These are phyloP conservation scores for Lates calcarifer DNA, from an alignment of 2,113 vertebrate genomes.

Conservation along the genomic window DNA sequence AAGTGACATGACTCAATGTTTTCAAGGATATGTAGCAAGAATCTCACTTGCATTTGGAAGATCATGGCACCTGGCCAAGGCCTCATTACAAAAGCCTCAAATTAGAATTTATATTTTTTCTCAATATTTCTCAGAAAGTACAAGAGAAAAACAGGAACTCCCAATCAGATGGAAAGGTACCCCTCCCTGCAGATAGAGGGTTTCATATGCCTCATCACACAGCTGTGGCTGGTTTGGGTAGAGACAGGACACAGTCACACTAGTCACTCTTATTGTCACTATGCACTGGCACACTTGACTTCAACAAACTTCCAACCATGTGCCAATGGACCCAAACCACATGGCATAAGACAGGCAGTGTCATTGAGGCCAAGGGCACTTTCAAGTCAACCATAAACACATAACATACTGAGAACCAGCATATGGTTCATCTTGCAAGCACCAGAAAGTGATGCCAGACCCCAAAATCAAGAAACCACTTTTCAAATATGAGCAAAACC, in stretches of 20 bases:
- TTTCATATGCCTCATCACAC: slow-evolving; percentile 66
- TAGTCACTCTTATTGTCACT: slow-evolving; percentile 1
- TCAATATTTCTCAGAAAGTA: slow-evolving; percentile 71
- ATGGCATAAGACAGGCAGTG: slow-evolving; percentile 15
- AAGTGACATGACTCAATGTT: slow-evolving; percentile 47
- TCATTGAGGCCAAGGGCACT: slow-evolving; percentile 6
- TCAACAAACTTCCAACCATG: slow-evolving; percentile 1
- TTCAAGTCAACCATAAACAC: slow-evolving; percentile 35
- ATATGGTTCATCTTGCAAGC: not conserved
- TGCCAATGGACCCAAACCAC: slow-evolving; percentile 17
- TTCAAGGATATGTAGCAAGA: slow-evolving; percentile 68
- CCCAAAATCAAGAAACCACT: slow-evolving; percentile 33
- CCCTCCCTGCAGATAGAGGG: slow-evolving; percentile 72
- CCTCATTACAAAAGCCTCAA: slow-evolving; percentile 57
- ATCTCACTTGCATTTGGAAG: slow-evolving; percentile 41
- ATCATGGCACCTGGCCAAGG: not conserved
- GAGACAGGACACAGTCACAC: not conserved
- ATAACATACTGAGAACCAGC: slow-evolving; percentile 10
- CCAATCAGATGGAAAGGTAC: slow-evolving; percentile 56
- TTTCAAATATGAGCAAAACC: slow-evolving; percentile 47
- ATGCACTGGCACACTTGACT: slow-evolving; percentile 21
- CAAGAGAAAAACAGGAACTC: slow-evolving; percentile 82
- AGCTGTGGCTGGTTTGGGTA: slow-evolving; percentile 65
- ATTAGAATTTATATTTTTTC: slow-evolving; percentile 43
- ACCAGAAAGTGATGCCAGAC: slow-evolving; percentile 13